Conservation (phyloP, 1,140 invertebrate species). For the Euglossa dilemma region DNA sequence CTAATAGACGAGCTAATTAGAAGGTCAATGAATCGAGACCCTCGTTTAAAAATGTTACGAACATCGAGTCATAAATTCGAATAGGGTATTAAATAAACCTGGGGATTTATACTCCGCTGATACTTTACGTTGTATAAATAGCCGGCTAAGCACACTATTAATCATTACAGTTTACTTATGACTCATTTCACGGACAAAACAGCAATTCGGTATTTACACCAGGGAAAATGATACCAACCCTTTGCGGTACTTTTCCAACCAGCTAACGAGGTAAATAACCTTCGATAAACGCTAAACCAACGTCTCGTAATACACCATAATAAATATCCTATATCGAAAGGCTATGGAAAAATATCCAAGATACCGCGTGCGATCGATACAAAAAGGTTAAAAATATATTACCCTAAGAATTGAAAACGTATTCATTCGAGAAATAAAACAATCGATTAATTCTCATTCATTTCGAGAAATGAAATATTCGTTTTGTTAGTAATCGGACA, state of each 20-base stretch:
- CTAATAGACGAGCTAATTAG: background rate
- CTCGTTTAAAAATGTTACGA: background rate
- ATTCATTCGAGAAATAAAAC: no score
- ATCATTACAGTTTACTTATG: constrained; percentile 11
- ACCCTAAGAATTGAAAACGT: no score
- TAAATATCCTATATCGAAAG: no score
- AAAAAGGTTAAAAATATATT: no score
- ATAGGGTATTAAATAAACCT: background rate
- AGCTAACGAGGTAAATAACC: background rate
- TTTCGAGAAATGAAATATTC: no score
- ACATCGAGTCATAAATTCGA: background rate
- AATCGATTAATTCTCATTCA: no score
- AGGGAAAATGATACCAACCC: background rate
- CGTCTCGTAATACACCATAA: no score
- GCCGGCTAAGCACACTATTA: background rate
- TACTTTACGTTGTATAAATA: background rate
- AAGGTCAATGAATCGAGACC: background rate
- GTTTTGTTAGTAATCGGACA: no score
- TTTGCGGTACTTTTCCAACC: background rate
- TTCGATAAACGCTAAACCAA: no score
- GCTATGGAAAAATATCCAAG: no score
- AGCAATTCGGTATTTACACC: background rate
- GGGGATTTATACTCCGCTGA: background rate
- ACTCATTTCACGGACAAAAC: constrained; percentile 10
- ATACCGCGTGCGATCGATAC: no score